Base-by-base conservation (phyloP, 1,140 invertebrate genomes). In the Bombus huntii region DNA sequence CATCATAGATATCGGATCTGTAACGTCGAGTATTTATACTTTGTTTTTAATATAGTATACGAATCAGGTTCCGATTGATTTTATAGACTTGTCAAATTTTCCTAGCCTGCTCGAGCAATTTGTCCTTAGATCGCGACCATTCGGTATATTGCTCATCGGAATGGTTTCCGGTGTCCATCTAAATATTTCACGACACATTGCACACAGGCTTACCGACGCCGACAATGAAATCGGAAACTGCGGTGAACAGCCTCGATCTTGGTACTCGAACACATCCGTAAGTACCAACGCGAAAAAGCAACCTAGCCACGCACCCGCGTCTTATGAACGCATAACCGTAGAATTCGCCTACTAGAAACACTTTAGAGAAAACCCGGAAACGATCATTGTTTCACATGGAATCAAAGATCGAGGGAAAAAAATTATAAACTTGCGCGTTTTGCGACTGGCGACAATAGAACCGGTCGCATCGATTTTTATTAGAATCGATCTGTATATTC, bases 391-490 rank as follows among this genome's bases (percentile, higher is more conserved):
- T 81, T 71, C 65, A 9, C 47, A 13, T 3, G 0, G 8, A 34
- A 47, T 37, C 25, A 53, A 53, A 53, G 5, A 53, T 53, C 18
- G 47, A 53, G 5, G 1, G 18, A 18, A 62, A n/a, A 62, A 5
- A 13, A 62, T 62, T 12, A 12, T 28, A 13, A 62, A 53, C 25
- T 28, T 28, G 25, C 25, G 57, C 9, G 22, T 28, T 59, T 59
- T 10, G 57, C 25, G 25, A 31, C 31, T 62, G 28, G 10, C 47
- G 10, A 75, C 59, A 66, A 79, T 71, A 31, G 72, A 81, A 78
- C 9, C 57, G 47, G 80, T 44, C 34, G 39, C 15, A 73, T 83
- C 77, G 76, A 89, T 89, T 89, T 89, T 84, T 89, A 77, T 47
- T 65, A 62, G 22, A 57, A 47, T 62, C 83, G 66, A 83, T 89